Percentiles rank a stretch among this genome's conserved stretches.
phyloP scores from a whole-genome alignment of 2,888 invertebrate species.

The Anoplius nigerrimus region DNA sequence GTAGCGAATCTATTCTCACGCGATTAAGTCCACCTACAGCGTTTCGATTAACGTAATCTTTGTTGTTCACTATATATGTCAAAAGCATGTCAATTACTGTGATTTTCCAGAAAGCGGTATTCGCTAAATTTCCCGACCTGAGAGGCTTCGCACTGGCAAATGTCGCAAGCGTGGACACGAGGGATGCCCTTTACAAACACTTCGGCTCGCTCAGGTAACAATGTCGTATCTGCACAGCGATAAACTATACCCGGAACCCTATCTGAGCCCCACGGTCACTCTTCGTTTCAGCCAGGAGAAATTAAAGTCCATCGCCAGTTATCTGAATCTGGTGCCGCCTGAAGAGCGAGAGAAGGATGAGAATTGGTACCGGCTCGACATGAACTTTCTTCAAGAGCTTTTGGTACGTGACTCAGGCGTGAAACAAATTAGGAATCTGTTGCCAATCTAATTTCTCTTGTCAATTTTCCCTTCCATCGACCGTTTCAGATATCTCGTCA shows the following conservation, averaged over 20 bases:
- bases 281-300: constrained; percentile 81
- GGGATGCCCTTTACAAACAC: constrained; percentile 88
- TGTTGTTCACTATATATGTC: no score
- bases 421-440: background rate
- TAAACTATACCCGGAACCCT: background rate
- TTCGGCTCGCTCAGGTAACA: constrained; percentile 84
- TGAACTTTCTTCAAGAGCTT: constrained; percentile 89
- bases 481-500: constrained; percentile 86
- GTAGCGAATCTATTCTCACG: background rate
- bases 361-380: constrained; percentile 87
- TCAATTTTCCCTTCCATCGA: background rate
- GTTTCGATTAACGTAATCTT: no score
- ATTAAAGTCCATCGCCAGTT: constrained; percentile 89
- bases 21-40: background rate
- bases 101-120: constrained; percentile 90
- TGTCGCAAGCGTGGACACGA: constrained; percentile 95
- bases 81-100: no score
- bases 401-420: constrained; percentile 79
- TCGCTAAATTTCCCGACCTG: constrained; percentile 92
- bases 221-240: background rate
- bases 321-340: constrained; percentile 90
- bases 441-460: background rate
- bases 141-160: constrained; percentile 92
- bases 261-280: background rate
- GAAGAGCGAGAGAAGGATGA: constrained; percentile 81